A percentile compares a stretch with the other conserved stretches of the same genome.
phyloP scores from a whole-genome alignment of 2,113 vertebrate species.

The Misgurnus anguillicaudatus region DNA sequence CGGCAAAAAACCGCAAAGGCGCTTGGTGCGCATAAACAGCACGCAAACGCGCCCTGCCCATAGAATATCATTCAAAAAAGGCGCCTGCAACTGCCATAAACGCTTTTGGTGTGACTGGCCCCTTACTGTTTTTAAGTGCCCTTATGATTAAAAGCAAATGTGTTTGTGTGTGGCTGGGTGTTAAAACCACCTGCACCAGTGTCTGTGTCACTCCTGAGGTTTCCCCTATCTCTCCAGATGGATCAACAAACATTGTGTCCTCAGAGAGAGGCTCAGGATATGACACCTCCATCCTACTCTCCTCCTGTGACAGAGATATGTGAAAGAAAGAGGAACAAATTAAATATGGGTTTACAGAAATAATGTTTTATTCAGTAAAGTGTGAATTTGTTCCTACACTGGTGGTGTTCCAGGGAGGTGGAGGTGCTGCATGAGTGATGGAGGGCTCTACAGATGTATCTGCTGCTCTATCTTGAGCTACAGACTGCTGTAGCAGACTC shows the following conservation, averaged over 20 bases:
- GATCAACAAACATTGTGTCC: conserved; percentile 69
- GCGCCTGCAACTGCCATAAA: too few species aligned
- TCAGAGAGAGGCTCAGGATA: conserved; percentile 67
- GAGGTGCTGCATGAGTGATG: conserved; percentile 9
- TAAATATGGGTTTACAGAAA: neutral
- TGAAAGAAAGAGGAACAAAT: neutral
- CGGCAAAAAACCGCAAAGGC: too few species aligned
- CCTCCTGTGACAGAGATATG: conserved; percentile 54
- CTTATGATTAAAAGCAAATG: too few species aligned
- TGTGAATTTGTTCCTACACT: conserved; percentile 50
- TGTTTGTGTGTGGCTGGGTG: neutral
- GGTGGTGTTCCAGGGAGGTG: neutral
- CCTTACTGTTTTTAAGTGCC: too few species aligned
- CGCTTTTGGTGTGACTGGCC: fast-evolving
- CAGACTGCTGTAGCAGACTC: conserved; percentile 50
- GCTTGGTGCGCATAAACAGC: too few species aligned
- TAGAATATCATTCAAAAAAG: too few species aligned
- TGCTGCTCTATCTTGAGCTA: conserved; percentile 23
- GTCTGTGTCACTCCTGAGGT: conserved; percentile 29
- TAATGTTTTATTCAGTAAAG: neutral
- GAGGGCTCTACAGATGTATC: conserved; percentile 10
- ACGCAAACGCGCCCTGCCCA: too few species aligned
- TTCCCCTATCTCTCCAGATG: conserved; percentile 44
- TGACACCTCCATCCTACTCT: conserved; percentile 46
- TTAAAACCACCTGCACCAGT: conserved; percentile 26